Evolutionary conservation across 2,888 invertebrate genomes (phyloP), one percentile per base, ranked within the genome.

Genomic region (Onthophagus sagittarius): DNA sequence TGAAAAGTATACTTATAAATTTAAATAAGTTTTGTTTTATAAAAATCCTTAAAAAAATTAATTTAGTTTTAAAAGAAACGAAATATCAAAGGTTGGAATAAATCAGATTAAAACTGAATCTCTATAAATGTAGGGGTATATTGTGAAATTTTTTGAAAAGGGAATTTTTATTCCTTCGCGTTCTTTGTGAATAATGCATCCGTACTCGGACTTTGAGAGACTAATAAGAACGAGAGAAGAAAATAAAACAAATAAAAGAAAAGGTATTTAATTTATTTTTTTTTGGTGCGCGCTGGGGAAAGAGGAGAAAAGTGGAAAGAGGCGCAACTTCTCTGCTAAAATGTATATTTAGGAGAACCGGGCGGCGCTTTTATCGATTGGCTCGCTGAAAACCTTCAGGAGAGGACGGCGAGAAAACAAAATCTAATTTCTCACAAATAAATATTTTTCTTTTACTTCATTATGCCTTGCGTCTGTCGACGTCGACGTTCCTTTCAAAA

Each of bases 361-460:
- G 62, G 67, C 23, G 23, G n/a, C 9, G n/a, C 67, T 31, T 67
- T 67, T 67, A 67, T 67, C 31, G 67, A 67, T 67, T 67, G 67
- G 79, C 83, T 83, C 83, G 82, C 77, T 79, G 79, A 78, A 81
- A 82, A 82, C 83, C 83, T 83, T 82, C 82, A 80, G 62, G 73
- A 72, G 74, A 71, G 71, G 70, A 39, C 70, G 65, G 82, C 82
- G 79, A 81, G 83, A 81, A 82, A 84, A 85, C 84, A 85, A 85
- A 53, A 85, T 85, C 85, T 85, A 85, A 85, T 85, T 85, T 85
- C 83, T 82, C 84, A 67, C 67, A 84, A 85, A 85, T 85, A 85
- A 85, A 85, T 85, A 85, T 85, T 85, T 85, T 79, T 83, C 83
- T 83, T 75, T 83, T 84, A 82, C 84, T 84, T 85, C 84, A 85